Evolutionary conservation across 2,888 invertebrate genomes (phyloP).

Genomic region (Cosmopolites sordidus): DNA sequence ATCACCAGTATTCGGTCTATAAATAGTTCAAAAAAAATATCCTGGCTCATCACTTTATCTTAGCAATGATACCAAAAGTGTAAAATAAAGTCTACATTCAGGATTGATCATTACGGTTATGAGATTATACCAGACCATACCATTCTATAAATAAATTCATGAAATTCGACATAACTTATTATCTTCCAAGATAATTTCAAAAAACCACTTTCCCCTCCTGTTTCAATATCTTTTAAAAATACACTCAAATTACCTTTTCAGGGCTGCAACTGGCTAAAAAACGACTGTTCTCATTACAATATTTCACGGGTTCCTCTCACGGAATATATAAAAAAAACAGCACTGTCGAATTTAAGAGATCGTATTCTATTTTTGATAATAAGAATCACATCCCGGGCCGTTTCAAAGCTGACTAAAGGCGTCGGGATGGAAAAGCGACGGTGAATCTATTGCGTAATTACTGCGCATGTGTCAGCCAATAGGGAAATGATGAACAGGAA

Average conservation of each 20-base stretch:
- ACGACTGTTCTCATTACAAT: constrained; percentile 16
- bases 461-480: constrained; percentile 23
- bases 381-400: constrained; percentile 18
- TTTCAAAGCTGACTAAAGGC: constrained; percentile 20
- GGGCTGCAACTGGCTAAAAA: constrained; percentile 20
- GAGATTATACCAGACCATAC: neutral
- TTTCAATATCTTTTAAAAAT: too few species aligned
- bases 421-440: constrained; percentile 21
- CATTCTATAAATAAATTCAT: neutral
- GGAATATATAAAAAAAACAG: constrained; percentile 14
- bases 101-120: too few species aligned
- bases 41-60: constrained; percentile 8
- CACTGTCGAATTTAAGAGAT: constrained; percentile 14
- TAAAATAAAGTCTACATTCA: too few species aligned
- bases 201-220: too few species aligned
- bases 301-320: constrained; percentile 1
- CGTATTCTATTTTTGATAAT: constrained; percentile 16
- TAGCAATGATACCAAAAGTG: too few species aligned
- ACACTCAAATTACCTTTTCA: constrained; percentile 19
- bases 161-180: neutral
- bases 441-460: constrained; percentile 23
- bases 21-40: constrained; percentile 18
- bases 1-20: constrained; percentile 18
- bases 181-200: neutral
- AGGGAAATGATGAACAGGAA: constrained; percentile 23